Base-by-base conservation (phyloP, 2,113 vertebrate genomes). In the Onychostruthus taczanowskii region DNA sequence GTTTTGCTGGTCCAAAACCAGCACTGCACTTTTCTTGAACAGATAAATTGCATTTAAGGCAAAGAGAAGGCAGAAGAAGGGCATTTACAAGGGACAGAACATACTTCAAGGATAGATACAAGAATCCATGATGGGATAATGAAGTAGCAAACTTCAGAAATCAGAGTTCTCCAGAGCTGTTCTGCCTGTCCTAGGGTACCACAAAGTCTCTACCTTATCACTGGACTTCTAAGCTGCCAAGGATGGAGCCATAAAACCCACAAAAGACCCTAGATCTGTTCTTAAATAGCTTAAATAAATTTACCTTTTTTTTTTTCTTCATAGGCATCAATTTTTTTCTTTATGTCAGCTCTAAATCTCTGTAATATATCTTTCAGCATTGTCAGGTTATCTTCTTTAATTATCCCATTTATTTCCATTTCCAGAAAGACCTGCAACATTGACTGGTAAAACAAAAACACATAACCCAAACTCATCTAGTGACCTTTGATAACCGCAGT, bases 391-490 rank as follows among this genome's bases (percentile, higher is more conserved):
- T 90, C 90, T 70, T 96, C 93, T 81, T 72, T 92, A 55, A 97
- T 94, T 16, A 86, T 26, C 12, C 21, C 61, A 18, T 69, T 67
- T 61, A 27, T 68, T 90, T 96, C 95, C 96, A 96, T 96, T 96
- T 96, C 95, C 85, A 84, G 27, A 28, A 96, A 81, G 44, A 96
- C 28, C 47, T 78, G 70, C 87, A 97, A 30, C 28, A 90, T 86
- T 24, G 94, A 74, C 96, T 97, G 76, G 64, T 52, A 72, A 78
- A 95, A 93, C 55, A 94, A 92, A 94, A 91, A n/a, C n/a, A 90
- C 19, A 23, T 53, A 74, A 93, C 26, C 20, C 49, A 88, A 79
- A 66, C 9, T 95, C 78, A 93, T 39, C 67, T 27, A 72, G 59
- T 55, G 61, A 68, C 37, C 23, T 64, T 84, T 18, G 50, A 3